Evolutionary conservation across 2,113 vertebrate genomes (phyloP).

Genomic region (Spea bombifrons): DNA sequence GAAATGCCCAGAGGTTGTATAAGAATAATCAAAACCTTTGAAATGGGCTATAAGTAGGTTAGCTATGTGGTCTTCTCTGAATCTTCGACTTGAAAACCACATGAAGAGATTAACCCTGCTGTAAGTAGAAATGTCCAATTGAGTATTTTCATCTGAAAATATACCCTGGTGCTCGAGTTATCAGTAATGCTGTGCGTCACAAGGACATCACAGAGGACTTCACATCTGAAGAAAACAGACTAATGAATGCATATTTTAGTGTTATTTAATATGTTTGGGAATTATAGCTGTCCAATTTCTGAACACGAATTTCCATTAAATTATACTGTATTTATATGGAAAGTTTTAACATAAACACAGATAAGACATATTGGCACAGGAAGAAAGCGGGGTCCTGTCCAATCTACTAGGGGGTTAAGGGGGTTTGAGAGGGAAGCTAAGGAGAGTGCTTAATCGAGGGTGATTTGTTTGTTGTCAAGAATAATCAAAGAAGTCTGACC

Average conservation of each 20-base stretch:
- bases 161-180: not conserved
- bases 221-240: not conserved
- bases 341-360: too few species aligned
- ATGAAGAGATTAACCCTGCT: slow-evolving; percentile 30
- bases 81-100: slow-evolving; percentile 26
- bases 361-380: too few species aligned
- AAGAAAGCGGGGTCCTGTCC: too few species aligned
- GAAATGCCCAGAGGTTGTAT: slow-evolving; percentile 25
- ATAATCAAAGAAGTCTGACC: too few species aligned
- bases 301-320: not conserved
- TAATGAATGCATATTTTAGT: not conserved
- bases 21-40: slow-evolving; percentile 34
- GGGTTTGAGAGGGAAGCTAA: too few species aligned
- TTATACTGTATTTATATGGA: too few species aligned
- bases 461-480: too few species aligned
- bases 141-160: slow-evolving; percentile 10
- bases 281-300: not conserved
- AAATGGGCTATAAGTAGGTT: slow-evolving; percentile 38
- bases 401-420: too few species aligned
- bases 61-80: slow-evolving; percentile 26
- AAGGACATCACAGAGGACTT: not conserved
- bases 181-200: slow-evolving; percentile 1
- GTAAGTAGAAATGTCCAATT: slow-evolving; percentile 16
- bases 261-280: not conserved
- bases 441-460: too few species aligned